Evolutionary conservation across 1,140 invertebrate genomes (phyloP).

Genomic region (Euwallacea similis): DNA sequence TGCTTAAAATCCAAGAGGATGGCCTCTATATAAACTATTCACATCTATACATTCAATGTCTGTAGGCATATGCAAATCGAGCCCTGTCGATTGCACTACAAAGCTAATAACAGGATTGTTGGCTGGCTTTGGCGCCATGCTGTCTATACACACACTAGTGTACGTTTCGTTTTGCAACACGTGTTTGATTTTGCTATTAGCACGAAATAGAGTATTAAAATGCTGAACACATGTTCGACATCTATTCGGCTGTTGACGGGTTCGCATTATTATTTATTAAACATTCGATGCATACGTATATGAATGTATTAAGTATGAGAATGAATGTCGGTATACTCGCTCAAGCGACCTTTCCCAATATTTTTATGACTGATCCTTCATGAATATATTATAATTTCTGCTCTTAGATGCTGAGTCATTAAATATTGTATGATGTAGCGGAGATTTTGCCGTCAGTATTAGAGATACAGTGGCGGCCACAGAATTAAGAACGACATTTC

Average conservation of each 20-base stretch:
- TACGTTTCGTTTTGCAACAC: constrained; percentile 17
- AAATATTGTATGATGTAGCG: no score
- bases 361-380: no score
- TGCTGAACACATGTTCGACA: neutral
- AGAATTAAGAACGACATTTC: no score
- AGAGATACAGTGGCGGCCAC: no score
- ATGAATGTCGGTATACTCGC: neutral
- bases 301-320: neutral
- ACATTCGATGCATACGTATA: neutral
- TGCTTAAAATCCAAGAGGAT: no score
- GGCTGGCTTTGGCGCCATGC: constrained; percentile 10
- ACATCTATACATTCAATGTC: no score
- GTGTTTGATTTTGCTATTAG: constrained; percentile 16
- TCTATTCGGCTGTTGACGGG: neutral
- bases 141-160: constrained; percentile 5
- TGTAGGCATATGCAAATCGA: no score
- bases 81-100: no score
- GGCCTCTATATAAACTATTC: no score
- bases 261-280: constrained; percentile 7
- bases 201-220: constrained; percentile 10
- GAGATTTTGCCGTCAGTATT: no score
- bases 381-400: no score
- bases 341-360: constrained; percentile 4
- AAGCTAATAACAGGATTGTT: neutral
- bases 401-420: no score